Conservation (phyloP, 2,888 invertebrate species). For the Pseudococcus viburni region DNA sequence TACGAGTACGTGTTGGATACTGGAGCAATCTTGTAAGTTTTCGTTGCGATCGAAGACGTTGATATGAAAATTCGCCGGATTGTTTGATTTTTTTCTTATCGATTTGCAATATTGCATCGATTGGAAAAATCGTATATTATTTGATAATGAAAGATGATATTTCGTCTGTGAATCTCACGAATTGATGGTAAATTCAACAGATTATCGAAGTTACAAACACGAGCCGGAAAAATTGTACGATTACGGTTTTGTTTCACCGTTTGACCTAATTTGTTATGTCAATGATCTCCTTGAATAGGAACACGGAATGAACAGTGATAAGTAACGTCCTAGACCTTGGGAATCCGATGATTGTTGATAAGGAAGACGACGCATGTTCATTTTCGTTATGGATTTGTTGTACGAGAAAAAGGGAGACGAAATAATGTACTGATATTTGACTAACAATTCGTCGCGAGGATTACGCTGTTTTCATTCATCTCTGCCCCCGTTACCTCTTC, state of each 20-base stretch:
- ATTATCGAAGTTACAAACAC: background rate
- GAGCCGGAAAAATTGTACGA: background rate
- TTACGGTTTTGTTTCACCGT: background rate
- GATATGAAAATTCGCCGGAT: too few species aligned
- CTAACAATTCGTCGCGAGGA: background rate
- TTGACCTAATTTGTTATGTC: background rate
- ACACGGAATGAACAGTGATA: background rate
- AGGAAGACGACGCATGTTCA: background rate
- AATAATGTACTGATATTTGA: background rate
- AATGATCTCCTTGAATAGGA: background rate
- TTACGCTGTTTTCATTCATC: background rate
- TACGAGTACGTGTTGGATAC: background rate
- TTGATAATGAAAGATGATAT: too few species aligned
- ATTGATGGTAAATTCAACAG: background rate
- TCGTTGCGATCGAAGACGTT: background rate
- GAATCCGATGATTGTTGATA: background rate
- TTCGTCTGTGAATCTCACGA: background rate
- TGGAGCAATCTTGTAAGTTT: background rate
- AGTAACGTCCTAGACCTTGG: background rate
- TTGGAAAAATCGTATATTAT: too few species aligned
- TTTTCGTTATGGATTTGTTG: background rate
- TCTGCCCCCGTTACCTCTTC: background rate
- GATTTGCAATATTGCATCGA: too few species aligned
- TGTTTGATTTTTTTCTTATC: too few species aligned
- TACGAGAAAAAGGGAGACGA: background rate